Base-by-base conservation (phyloP, 2,888 invertebrate species). In the Hypomecis punctinalis region DNA sequence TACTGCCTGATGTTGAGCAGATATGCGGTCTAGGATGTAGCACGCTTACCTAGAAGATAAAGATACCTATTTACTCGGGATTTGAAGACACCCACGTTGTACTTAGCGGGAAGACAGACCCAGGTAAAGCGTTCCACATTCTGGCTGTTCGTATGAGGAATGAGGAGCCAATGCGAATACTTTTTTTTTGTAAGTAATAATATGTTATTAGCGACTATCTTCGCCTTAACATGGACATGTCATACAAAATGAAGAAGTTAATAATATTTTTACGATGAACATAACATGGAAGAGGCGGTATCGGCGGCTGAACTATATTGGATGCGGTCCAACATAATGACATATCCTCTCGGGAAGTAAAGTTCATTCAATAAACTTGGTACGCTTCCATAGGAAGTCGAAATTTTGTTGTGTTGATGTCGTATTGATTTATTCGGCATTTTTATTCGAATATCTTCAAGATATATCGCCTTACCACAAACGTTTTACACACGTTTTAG, bases 261-360 rank as follows among this genome's bases (percentile, higher is more conserved):
- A 59, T 59, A 55, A 64, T 64, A 64, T 64, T 64, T 64, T 64
- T 64, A 64, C 59, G 60, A 40, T n/a, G 46, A 39, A 35, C 53
- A 56, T 52, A 51, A 64, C 64, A 64, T 60, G 64, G 46, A 60
- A 64, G 13, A 46, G 64, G 64, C 64, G 63, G 60, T 39, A 46
- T 43, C 46, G 54, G 42, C 48, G 54, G 48, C 53, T 51, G 60
- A 55, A 64, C 64, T 55, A 56, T 55, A 46, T 60, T 64, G 64
- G 64, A 64, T 64, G 60, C 64, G 51, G 42, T 64, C 64, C 64
- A 64, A 60, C 54, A 46, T 36, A 48, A 60, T 56, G 55, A 64
- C 59, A 64, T 40, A 60, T 64, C 60, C 60, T 63, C 54, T 58
- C 60, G 36, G 64, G 60, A 52, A 64, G 58, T 51, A 37, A 45